Conservation (phyloP, 1,140 invertebrate genomes). For the Diorhabda sublineata region DNA sequence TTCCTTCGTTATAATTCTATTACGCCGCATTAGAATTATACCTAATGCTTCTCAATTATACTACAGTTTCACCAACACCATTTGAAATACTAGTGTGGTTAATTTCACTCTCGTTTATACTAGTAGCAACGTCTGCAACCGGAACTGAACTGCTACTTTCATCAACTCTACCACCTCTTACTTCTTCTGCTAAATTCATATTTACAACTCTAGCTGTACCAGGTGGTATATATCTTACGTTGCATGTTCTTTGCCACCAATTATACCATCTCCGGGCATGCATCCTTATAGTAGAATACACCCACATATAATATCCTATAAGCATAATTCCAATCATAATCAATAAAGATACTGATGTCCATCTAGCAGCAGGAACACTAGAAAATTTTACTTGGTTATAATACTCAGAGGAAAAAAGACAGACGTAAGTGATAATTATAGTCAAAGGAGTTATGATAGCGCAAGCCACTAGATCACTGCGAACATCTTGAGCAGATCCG, state of each 20-base stretch:
- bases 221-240: constrained; percentile 45
- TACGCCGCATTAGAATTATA: too few species aligned
- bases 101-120: neutral
- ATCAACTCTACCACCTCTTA: neutral
- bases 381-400: constrained; percentile 50
- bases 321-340: constrained; percentile 50
- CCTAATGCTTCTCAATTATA: too few species aligned
- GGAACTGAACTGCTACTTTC: neutral
- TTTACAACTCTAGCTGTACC: constrained; percentile 14
- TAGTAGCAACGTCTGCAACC: neutral
- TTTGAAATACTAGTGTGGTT: neutral
- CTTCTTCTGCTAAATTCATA: neutral
- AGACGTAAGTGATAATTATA: constrained; percentile 50
- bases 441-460: constrained; percentile 49
- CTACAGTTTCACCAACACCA: neutral
- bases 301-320: constrained; percentile 51
- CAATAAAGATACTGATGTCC: constrained; percentile 49
- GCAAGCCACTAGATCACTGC: constrained; percentile 49
- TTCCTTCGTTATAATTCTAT: too few species aligned
- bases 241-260: constrained; percentile 53
- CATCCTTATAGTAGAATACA: constrained; percentile 49
- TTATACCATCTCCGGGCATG: constrained; percentile 52
- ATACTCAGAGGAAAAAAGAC: constrained; percentile 50
- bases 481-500: constrained; percentile 34
- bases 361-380: constrained; percentile 48